These are phyloP conservation scores for Eupsilia transversa DNA, from an alignment of 2,888 invertebrate species.

Conservation along the genomic window DNA sequence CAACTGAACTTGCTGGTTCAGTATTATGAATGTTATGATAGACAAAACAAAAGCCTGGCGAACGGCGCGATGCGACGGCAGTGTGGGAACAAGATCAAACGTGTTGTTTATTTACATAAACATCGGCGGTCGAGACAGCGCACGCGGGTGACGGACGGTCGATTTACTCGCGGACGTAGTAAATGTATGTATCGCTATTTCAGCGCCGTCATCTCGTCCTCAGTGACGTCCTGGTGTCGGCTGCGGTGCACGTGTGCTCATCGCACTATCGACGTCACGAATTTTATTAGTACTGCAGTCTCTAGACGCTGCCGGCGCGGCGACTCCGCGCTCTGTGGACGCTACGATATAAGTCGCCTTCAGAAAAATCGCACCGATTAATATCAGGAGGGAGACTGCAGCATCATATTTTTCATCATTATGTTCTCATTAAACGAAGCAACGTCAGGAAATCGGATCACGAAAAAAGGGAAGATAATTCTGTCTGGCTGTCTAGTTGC, in stretches of 20 bases:
- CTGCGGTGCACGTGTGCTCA: neutral
- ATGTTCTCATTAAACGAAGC: constrained; percentile 82
- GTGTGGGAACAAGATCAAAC: neutral
- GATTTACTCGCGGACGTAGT: neutral
- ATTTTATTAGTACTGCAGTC: neutral
- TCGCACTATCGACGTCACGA: neutral
- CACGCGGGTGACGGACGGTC: neutral
- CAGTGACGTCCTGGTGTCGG: neutral
- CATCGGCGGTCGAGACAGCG: neutral
- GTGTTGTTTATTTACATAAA: neutral
- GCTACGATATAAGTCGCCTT: constrained; percentile 58
- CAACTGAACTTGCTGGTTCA: neutral
- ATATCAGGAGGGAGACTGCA: constrained; percentile 75
- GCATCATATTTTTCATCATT: constrained; percentile 88
- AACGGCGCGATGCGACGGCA: neutral
- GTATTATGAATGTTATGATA: neutral
- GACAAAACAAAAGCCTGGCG: neutral
- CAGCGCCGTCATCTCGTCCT: neutral
- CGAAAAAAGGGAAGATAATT: constrained; percentile 65
- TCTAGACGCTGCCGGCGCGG: neutral
- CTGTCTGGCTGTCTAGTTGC: constrained; percentile 62
- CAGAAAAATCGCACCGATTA: constrained; percentile 81
- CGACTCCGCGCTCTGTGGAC: constrained; percentile 20
- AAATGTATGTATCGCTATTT: neutral
- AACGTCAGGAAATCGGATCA: constrained; percentile 77